Evolutionary conservation across 2,113 vertebrate species (phyloP), one percentile per base, ranked within the genome.

Genomic region (Sylvilagus bachmani): DNA sequence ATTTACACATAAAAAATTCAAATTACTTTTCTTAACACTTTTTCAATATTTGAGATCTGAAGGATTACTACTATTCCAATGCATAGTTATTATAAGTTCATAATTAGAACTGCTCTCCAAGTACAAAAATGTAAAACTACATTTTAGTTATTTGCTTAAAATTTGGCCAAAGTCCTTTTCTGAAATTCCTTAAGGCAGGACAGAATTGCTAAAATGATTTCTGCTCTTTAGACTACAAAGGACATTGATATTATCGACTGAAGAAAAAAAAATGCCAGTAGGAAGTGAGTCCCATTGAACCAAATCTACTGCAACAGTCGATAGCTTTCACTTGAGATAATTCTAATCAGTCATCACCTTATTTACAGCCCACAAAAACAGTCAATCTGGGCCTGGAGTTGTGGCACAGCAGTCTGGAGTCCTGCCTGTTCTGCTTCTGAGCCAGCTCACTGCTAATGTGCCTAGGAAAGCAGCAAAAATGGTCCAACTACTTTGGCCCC

Each of bases 1-100:
- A 82, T 91, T 95, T 91, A 93, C 85, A 96, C 86, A 95, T 24
- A 29, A 96, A 67, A 86, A 44, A 75, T 90, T 74, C 61, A 86
- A 89, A 74, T 87, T 79, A 61, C 38, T 58, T 92, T 9, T 85
- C 44, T 85, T 73, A 69, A 31, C 19, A 70, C 25, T 73, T 61
- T 14, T 78, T 85, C 74, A 96, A 53, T 25, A 74, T 33, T 51
- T 89, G 36, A 83, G 49, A 77, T 55, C 64, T 92, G 12, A 78
- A 87, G 31, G 21, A 82, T 33, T 90, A 64, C 14, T 64, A 53
- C 5, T 16, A 6, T 16, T 70, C 51, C 55, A 77, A 38, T 55
- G 49, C 27, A 55, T 70, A 44, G 7, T 44, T 44, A 44, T 44
- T 58, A 5, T 58, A 58, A 58, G 14, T 19, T 58, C 55, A 14